phyloP scores from a whole-genome alignment of 2,797 vertebrate genomes.

The Myotis vivesi region DNA sequence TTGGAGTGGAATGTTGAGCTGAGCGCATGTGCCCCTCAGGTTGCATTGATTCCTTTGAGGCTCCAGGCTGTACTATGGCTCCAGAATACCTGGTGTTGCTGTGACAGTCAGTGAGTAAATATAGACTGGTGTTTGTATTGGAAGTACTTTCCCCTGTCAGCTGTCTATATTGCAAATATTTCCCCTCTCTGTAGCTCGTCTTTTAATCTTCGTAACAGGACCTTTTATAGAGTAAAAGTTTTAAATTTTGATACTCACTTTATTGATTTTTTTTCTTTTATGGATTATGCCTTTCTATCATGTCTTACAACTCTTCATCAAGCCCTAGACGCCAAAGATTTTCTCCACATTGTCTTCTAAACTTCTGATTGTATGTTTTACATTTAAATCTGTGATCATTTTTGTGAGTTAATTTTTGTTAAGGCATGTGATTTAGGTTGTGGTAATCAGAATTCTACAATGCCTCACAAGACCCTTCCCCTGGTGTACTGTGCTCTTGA shows the following conservation, averaged over 20 bases:
- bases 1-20: neutral
- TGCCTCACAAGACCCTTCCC: neutral
- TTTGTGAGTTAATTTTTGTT: conserved; percentile 18
- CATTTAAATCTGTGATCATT: conserved; percentile 11
- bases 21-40: neutral
- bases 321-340: neutral
- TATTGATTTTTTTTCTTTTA: neutral
- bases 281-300: neutral
- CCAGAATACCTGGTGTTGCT: neutral
- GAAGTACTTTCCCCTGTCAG: neutral
- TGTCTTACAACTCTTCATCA: neutral
- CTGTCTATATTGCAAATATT: neutral
- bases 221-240: conserved; percentile 11
- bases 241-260: neutral
- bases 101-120: neutral
- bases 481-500: neutral
- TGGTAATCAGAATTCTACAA: neutral
- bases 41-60: neutral
- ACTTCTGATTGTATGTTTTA: neutral
- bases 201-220: conserved; percentile 22
- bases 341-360: conserved; percentile 10
- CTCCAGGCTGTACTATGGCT: neutral
- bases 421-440: neutral
- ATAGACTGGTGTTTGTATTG: neutral
- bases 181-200: neutral